These are phyloP conservation scores for Argyresthia albistria DNA, from an alignment of 2,888 invertebrate genomes.

Conservation along the genomic window DNA sequence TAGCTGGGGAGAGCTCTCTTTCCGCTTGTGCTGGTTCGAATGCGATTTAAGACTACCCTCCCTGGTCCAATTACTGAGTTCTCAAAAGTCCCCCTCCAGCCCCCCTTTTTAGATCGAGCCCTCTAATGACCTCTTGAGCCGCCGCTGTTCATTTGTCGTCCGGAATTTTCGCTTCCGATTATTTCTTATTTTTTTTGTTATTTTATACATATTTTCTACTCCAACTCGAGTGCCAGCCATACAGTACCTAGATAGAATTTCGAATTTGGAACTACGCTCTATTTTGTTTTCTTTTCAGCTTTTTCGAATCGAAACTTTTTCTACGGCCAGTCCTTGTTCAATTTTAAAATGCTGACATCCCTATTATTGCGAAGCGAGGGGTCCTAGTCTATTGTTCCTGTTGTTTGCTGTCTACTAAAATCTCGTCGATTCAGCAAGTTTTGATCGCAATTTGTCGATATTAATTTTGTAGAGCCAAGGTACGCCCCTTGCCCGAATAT, in stretches of 20 bases:
- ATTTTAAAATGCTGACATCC: constrained; percentile 28
- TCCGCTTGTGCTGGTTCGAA: constrained; percentile 65
- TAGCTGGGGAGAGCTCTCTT: constrained; percentile 59
- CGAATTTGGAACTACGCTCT: too few species aligned
- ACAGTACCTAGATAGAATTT: too few species aligned
- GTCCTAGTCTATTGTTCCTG: constrained; percentile 7
- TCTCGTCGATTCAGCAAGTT: constrained; percentile 59
- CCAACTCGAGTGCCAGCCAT: too few species aligned
- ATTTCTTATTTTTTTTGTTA: constrained; percentile 39
- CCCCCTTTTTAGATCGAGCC: constrained; percentile 65
- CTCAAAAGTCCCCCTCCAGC: constrained; percentile 56
- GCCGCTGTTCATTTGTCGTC: constrained; percentile 71
- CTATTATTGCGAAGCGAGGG: constrained; percentile 7
- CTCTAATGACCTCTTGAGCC: constrained; percentile 70
- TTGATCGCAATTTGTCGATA: too few species aligned
- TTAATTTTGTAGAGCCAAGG: too few species aligned
- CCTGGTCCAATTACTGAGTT: constrained; percentile 69
- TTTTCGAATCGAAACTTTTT: too few species aligned
- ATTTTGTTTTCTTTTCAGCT: too few species aligned
- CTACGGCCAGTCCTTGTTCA: constrained; percentile 31
- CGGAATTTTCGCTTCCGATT: constrained; percentile 37
- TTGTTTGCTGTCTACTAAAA: constrained; percentile 61
- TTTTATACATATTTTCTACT: constrained; percentile 12
- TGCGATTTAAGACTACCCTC: constrained; percentile 64
- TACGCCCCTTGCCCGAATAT: too few species aligned